A percentile compares a stretch with the other conserved stretches of the same genome.
phyloP scores from a whole-genome alignment of 2,113 vertebrate genomes.

The Sterrhoptilus dennistouni region DNA sequence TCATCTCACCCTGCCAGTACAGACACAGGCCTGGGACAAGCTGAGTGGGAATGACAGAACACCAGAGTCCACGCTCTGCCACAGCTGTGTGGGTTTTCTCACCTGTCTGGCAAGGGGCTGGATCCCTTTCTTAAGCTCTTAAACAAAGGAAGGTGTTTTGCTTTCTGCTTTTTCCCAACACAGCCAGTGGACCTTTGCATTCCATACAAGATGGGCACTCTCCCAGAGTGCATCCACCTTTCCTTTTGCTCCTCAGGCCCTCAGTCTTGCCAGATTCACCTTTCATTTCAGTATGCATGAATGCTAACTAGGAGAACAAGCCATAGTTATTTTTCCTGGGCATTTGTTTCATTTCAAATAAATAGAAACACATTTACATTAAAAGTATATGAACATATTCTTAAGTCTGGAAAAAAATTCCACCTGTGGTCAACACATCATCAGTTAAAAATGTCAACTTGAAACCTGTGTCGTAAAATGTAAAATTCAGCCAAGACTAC shows the following conservation, averaged over 20 bases:
- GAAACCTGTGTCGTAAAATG: slow-evolving; percentile 72
- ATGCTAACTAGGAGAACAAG: slow-evolving; percentile 44
- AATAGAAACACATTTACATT: slow-evolving; percentile 78
- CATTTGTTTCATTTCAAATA: slow-evolving; percentile 75
- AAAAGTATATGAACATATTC: slow-evolving; percentile 69
- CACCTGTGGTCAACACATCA: slow-evolving; percentile 61
- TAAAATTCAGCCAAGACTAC: slow-evolving; percentile 66
- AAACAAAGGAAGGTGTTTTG: neutral
- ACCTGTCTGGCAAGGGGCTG: neutral
- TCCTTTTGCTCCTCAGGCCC: neutral
- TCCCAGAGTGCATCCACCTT: neutral
- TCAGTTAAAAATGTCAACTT: slow-evolving; percentile 74
- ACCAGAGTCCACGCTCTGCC: neutral
- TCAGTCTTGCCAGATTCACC: slow-evolving; percentile 24
- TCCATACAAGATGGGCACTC: neutral
- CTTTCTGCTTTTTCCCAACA: neutral
- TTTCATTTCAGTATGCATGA: neutral
- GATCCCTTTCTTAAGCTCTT: neutral
- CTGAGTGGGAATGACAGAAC: neutral
- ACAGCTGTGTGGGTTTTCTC: neutral
- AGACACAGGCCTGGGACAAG: neutral
- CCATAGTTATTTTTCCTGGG: slow-evolving; percentile 53
- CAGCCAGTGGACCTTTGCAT: neutral
- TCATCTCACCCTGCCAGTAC: neutral
- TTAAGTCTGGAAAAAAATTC: slow-evolving; percentile 42